Percentiles rank a stretch among this genome's conserved stretches.
phyloP scores from a whole-genome alignment of 2,113 vertebrate species.

The Bombycilla garrulus region DNA sequence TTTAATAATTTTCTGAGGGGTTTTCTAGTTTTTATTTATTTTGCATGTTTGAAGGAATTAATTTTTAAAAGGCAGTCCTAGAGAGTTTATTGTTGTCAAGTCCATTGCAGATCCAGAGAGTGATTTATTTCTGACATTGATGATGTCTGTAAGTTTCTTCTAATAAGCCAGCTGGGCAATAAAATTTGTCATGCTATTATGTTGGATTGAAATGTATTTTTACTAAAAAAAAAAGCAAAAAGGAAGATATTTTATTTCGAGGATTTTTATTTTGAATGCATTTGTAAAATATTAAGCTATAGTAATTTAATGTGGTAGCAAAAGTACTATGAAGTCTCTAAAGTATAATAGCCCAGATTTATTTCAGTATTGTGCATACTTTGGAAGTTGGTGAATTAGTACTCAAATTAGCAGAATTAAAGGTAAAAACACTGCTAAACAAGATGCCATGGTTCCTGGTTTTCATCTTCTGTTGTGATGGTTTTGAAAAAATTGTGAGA shows the following conservation, averaged over 20 bases:
- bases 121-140: neutral
- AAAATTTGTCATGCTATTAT: neutral
- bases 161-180: neutral
- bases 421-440: neutral
- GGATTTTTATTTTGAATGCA: neutral
- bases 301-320: neutral
- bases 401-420: neutral
- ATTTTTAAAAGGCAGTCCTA: neutral
- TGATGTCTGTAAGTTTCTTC: neutral
- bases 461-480: neutral
- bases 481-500: neutral
- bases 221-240: neutral
- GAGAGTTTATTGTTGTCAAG: rapidly evolving
- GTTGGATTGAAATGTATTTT: neutral
- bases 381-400: neutral
- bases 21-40: neutral
- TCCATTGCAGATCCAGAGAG: neutral
- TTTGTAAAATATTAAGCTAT: neutral
- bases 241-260: neutral
- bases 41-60: neutral
- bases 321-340: neutral
- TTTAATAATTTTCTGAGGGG: neutral
- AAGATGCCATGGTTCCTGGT: neutral
- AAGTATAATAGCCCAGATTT: neutral
- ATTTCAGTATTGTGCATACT: neutral